Evolutionary conservation across 2,888 invertebrate genomes (phyloP).

Genomic region (Heliconius charithonia): DNA sequence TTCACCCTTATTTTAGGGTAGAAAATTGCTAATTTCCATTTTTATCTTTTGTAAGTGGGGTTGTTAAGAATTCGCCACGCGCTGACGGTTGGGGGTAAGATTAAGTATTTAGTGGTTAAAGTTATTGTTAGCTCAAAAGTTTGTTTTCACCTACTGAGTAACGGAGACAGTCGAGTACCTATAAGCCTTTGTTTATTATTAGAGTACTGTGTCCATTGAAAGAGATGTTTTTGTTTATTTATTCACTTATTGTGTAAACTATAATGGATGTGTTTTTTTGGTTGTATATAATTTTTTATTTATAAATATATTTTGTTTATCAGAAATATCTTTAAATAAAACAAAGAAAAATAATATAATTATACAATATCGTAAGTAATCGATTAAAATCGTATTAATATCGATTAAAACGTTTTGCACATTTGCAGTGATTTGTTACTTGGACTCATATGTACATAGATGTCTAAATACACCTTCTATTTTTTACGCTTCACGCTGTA

Average conservation of each 20-base stretch:
- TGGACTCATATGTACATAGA: background rate
- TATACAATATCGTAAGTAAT: background rate
- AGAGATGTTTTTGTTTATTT: background rate
- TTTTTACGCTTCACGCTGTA: background rate
- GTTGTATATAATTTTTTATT: background rate
- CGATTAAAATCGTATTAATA: background rate
- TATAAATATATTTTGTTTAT: background rate
- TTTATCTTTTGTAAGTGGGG: conserved; percentile 18
- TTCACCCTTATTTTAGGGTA: background rate
- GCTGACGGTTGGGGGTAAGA: conserved; percentile 52
- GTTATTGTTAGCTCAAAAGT: conserved; percentile 1
- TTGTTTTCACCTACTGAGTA: conserved; percentile 3
- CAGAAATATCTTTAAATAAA: background rate
- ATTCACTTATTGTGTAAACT: background rate
- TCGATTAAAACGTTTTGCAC: background rate
- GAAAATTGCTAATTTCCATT: background rate
- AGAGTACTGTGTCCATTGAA: background rate
- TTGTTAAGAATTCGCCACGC: conserved; percentile 51
- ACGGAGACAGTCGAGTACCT: background rate
- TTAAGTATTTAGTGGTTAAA: conserved; percentile 5
- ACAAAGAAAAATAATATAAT: background rate
- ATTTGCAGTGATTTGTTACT: background rate
- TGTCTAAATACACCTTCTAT: background rate
- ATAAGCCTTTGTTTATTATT: background rate
- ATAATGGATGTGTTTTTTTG: background rate